A percentile compares a stretch with the other conserved stretches of the same genome.
These are phyloP conservation scores for Machimus rusticus DNA, from an alignment of 2,888 invertebrate genomes.

Conservation along the genomic window DNA sequence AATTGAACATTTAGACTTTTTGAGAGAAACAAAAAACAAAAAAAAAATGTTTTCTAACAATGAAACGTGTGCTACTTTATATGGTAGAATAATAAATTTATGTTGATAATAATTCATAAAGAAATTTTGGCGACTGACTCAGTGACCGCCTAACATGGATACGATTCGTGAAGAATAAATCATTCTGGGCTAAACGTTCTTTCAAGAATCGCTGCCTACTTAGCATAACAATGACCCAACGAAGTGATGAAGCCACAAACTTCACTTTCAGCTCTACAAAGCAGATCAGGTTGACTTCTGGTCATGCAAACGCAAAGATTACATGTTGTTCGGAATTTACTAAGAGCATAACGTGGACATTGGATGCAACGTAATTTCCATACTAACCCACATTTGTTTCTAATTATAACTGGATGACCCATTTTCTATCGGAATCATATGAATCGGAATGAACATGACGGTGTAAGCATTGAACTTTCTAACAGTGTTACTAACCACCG, in stretches of 20 bases:
- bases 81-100: not conserved
- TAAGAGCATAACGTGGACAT: not conserved
- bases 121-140: not conserved
- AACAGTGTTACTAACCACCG: not conserved
- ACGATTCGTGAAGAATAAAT: not conserved
- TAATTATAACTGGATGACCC: not conserved
- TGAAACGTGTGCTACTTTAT: not conserved
- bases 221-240: not conserved
- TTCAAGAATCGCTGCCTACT: not conserved
- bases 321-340: not conserved
- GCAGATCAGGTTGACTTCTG: not conserved
- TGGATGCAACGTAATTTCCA: not conserved
- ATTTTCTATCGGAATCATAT: not conserved
- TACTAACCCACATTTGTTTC: constrained; percentile 12
- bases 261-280: not conserved
- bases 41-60: not conserved
- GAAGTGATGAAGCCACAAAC: not conserved
- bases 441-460: not conserved
- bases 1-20: not conserved
- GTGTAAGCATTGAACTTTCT: not conserved
- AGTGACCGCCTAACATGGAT: not conserved
- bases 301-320: not conserved
- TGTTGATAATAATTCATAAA: not conserved
- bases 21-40: not conserved
- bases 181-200: not conserved